phyloP scores from a whole-genome alignment of 1,140 invertebrate genomes.

The Drosophila pachea region DNA sequence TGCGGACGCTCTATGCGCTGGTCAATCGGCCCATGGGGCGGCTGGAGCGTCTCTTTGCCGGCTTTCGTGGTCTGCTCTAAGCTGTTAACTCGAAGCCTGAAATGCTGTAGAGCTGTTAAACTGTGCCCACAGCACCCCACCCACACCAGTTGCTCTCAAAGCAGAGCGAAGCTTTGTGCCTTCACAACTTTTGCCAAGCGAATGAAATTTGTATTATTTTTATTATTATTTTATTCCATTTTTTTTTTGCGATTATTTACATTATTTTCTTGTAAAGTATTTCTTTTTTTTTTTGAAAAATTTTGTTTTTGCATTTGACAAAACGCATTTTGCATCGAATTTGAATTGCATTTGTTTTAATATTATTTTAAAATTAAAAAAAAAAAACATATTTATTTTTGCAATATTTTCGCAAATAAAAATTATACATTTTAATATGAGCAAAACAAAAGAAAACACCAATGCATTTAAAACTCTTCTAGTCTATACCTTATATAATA shows the following conservation, averaged over 20 bases:
- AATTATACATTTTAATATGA: conserved; percentile 41
- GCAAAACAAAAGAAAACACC: conserved; percentile 59
- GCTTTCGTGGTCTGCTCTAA: conserved; percentile 60
- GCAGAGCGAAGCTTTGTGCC: conserved; percentile 18
- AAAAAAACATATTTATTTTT: conserved; percentile 45
- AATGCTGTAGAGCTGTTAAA: no score
- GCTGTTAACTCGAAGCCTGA: conserved; percentile 2
- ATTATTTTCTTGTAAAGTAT: conserved; percentile 7
- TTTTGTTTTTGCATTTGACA: conserved; percentile 76
- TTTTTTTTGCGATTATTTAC: conserved; percentile 38
- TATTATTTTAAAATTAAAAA: conserved; percentile 53
- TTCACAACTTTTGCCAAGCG: conserved; percentile 42
- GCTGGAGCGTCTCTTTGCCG: conserved; percentile 59
- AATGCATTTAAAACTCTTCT: conserved; percentile 62
- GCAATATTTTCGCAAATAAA: conserved; percentile 67
- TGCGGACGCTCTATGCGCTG: conserved; percentile 68
- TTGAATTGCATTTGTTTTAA: conserved; percentile 54
- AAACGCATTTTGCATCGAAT: conserved; percentile 71
- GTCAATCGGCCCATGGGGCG: conserved; percentile 62
- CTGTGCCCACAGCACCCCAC: no score
- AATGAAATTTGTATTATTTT: conserved; percentile 47
- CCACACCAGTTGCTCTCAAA: conserved; percentile 26
- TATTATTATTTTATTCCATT: conserved; percentile 16
- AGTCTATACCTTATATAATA: conserved; percentile 31
- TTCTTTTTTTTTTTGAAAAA: conserved; percentile 37